Evolutionary conservation across 2,888 invertebrate genomes (phyloP), one percentile per base, ranked within the genome.

Genomic region (Leptarthrus brevirostris): DNA sequence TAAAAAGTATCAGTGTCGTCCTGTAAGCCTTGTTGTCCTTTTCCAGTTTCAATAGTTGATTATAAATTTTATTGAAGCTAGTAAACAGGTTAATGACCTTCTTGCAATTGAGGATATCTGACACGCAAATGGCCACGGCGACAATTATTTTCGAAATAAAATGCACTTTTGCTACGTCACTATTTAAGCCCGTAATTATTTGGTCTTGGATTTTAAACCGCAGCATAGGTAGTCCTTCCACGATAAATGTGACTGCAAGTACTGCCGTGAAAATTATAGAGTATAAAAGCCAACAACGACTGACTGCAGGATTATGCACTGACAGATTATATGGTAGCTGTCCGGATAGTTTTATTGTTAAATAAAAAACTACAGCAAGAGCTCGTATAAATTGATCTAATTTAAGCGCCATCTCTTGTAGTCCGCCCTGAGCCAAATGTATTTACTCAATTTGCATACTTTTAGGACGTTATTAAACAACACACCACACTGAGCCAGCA

Each of bases 391-490:
- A 44, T 3, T 66, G 22, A 22, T 49, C 49, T 14, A 44, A n/a
- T 47, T 49, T 47, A 2, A 49, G 1, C 2, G 20, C 12, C 66
- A 66, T 66, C 20, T 53, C n/a, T 5, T 53, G 14, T 47, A n/a
- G 10, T 47, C 16, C 47, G 1, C 47, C 16, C 47, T 47, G 1
- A 14, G 5, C 16, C n/a, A 14, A 47, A 47, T 47, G n/a, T n/a
- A n/a, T 47, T 49, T 14, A 58, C 14, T 36, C 22, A 24, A 66
- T 44, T 66, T 66, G 53, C 53, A 53, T 53, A 53, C 53, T 53
- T 24, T 22, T 47, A 34, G n/a, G 24, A 14, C 8, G 26, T 14
- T 16, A 61, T 66, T 14, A 16, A 22, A 16, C 10, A 34, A 22
- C 44, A 26, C 16, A 47, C 66, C 36, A 44, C 44, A 44, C 44